phyloP scores from a whole-genome alignment of 2,113 vertebrate species.

The Stigmatopora nigra region DNA sequence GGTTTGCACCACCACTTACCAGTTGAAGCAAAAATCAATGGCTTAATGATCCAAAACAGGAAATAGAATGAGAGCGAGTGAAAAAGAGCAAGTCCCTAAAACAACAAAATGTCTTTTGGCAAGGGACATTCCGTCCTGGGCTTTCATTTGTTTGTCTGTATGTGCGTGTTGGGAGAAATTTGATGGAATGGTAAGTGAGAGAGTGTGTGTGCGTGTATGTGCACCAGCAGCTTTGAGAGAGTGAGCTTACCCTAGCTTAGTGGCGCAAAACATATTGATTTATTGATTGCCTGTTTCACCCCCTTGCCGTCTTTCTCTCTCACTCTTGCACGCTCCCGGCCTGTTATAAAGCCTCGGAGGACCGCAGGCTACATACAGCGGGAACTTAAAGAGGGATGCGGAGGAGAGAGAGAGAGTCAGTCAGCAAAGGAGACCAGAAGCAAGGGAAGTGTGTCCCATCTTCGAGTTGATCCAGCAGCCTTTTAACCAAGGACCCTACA shows the following conservation, averaged over 20 bases:
- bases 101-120: constrained; percentile 75
- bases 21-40: constrained; percentile 76
- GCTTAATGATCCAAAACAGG: constrained; percentile 78
- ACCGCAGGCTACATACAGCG: constrained; percentile 49
- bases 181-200: constrained; percentile 49
- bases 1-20: constrained; percentile 67
- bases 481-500: constrained; percentile 61
- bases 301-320: constrained; percentile 45
- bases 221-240: constrained; percentile 50
- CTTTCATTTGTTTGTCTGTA: constrained; percentile 59
- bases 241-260: constrained; percentile 66
- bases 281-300: constrained; percentile 70
- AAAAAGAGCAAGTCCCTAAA: constrained; percentile 67
- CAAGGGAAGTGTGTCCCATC: constrained; percentile 44
- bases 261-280: constrained; percentile 71
- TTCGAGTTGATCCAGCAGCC: constrained; percentile 51
- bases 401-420: constrained; percentile 45
- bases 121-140: constrained; percentile 64
- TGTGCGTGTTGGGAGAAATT: constrained; percentile 47
- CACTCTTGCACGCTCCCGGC: constrained; percentile 25
- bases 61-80: constrained; percentile 72
- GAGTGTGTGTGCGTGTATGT: constrained; percentile 35
- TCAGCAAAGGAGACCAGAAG: constrained; percentile 28
- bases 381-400: constrained; percentile 47
- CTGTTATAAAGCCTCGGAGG: constrained; percentile 49